Evolutionary conservation across 1,140 invertebrate species (phyloP), one percentile per base, ranked within the genome.

Genomic region (Caenorhabditis briggsae): DNA sequence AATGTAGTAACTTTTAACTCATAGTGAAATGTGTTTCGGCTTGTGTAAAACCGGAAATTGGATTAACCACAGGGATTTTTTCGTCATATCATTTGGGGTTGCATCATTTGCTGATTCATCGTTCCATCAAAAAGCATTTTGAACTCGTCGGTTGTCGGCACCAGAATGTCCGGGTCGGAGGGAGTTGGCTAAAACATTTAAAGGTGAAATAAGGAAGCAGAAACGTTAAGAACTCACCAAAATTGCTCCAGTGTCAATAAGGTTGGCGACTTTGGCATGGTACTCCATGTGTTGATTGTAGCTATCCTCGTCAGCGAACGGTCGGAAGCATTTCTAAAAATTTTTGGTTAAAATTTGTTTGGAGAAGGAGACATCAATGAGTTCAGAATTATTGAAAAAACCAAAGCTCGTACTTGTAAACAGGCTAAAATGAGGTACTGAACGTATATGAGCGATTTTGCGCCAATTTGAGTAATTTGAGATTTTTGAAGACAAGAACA

Each of bases 261-360:
- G 46, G 5, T 78, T 14, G 20, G 87, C 87, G 5, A 92, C 88
- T 50, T 91, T 89, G 55, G 90, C 92, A 82, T 92, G 91, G 50
- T 92, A 92, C 70, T 88, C 89, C 83, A 92, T 90, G 58, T 92
- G 91, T 46, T 90, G 90, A 43, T 92, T 90, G 82, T 91, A 85
- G 16, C 90, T 89, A 41, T 90, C 91, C 48, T 89, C 83, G 61
- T 91, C 91, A 2, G 78, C 86, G 83, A 91, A 91, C 0, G 88
- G 70, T 23, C 91, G 90, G 14, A 92, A 64, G 64, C 91, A 91
- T 12, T 88, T 88, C 90, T 90, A 70, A 64, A 90, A 87, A 55
- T 0, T 20, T 46, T 46, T 2, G 59, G 41, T 25, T 43, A 33
- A 33, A 33, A 2, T 33, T 33, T 33, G 33, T 33, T 33, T 33